These are phyloP conservation scores for Nesospiza acunhae DNA, from an alignment of 2,113 vertebrate species.

Conservation along the genomic window DNA sequence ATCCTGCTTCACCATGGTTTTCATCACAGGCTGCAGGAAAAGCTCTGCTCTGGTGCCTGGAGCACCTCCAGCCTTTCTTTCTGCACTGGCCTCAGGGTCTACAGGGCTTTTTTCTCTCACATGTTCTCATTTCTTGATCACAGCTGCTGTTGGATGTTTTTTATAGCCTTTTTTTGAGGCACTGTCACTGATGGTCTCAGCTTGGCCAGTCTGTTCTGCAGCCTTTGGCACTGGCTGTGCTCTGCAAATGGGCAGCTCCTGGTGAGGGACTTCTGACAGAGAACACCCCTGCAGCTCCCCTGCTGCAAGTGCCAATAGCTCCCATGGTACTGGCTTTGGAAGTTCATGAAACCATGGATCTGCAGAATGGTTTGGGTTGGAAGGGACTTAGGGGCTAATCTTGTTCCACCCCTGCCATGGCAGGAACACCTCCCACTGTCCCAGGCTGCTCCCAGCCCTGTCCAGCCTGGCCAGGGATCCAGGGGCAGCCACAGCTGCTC, in stretches of 20 bases:
- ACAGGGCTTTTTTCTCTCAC: background rate
- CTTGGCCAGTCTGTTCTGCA: background rate
- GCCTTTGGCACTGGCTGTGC: background rate
- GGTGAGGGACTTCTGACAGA: background rate
- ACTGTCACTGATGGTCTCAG: background rate
- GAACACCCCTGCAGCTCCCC: background rate
- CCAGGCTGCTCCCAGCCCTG: rapidly evolving
- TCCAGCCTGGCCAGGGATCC: background rate
- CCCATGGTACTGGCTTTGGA: background rate
- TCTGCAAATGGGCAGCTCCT: background rate
- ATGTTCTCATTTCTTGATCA: background rate
- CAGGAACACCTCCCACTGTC: background rate
- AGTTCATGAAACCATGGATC: background rate
- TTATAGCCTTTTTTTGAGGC: background rate
- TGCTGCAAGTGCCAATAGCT: background rate
- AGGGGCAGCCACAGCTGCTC: background rate
- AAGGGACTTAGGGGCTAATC: background rate
- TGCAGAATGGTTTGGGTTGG: background rate
- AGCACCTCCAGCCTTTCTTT: background rate
- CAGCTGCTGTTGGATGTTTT: background rate
- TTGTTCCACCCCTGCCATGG: background rate
- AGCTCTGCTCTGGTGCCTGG: background rate
- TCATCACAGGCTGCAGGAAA: background rate
- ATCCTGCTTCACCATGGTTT: background rate
- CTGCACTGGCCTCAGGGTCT: background rate